Evolutionary conservation across 2,797 vertebrate genomes (phyloP), one percentile per base, ranked within the genome.

Genomic region (Mormyrus hasselquistii): DNA sequence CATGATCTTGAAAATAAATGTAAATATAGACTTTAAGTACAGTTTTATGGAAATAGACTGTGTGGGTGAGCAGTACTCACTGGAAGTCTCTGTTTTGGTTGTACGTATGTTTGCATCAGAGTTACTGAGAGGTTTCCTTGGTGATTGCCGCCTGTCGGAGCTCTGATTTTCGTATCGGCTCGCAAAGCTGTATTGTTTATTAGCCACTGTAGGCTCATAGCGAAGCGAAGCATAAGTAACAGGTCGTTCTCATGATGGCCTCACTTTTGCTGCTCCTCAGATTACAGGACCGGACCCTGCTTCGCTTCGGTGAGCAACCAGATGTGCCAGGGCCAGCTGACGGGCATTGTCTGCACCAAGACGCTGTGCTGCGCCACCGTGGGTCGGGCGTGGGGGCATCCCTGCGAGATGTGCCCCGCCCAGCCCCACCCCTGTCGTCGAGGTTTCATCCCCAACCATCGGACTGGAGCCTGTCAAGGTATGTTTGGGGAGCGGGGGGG

Each of bases 281-380:
- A 99, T 95, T 99, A 99, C 93, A 96, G 99, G 92, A 99, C 99
- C 0, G 99, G 99, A 19, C 99, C 99, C 0, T 99, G 99, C 93
- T 99, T 99, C 69, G 96, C 98, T 49, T 96, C 98, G n/a, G 95
- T 99, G 91, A 98, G 96, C 93, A 99, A 99, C 95, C 98, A 99
- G 96, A 99, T 99, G 99, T 99, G 99, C 95, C 99, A 99, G 91
- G 98, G 98, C 41, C 98, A 99, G 94, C 95, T 99, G 92, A 98
- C 97, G 0, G 99, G 99, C 87, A 99, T 99, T 16, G 98, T 99
- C 88, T 99, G 99, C 95, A 99, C 99, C 9, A 99, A 99, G 94
- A 98, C 97, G 0, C 94, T 99, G 90, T 99, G 99, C 95, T 99
- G 99, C 79, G 98, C 98, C 55, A 99, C 99, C 0, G 97, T 99